Evolutionary conservation across 2,797 vertebrate species (phyloP).

Genomic region (Choloepus didactylus): DNA sequence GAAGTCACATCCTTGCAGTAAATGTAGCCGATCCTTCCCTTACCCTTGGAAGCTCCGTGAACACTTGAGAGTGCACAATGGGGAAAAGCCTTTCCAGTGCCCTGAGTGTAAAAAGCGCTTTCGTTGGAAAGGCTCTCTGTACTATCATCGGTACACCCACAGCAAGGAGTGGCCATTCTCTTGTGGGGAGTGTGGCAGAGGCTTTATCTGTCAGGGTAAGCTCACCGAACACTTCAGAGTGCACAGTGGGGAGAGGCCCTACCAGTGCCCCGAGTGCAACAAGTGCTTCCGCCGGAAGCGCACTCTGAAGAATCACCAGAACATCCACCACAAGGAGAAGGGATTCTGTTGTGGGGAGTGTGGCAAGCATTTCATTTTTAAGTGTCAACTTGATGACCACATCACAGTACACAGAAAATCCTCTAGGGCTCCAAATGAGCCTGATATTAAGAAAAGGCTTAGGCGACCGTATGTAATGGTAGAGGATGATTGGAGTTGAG

Average conservation of each 20-base stretch:
- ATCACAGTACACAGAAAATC: slow-evolving; percentile 49
- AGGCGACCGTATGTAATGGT: slow-evolving; percentile 76
- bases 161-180: background rate
- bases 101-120: too few relatives aligned
- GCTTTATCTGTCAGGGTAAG: background rate
- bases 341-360: slow-evolving; percentile 74
- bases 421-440: background rate
- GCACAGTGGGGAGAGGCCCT: background rate
- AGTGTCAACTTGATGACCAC: slow-evolving; percentile 52
- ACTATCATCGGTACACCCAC: background rate
- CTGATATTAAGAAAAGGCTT: slow-evolving; percentile 56
- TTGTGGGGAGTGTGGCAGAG: background rate
- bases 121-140: background rate
- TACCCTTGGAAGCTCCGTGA: too few relatives aligned
- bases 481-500: slow-evolving; percentile 81
- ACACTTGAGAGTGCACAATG: too few relatives aligned
- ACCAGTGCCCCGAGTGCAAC: slow-evolving; percentile 14
- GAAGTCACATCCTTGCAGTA: background rate
- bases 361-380: slow-evolving; percentile 78
- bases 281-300: slow-evolving; percentile 78
- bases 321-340: slow-evolving; percentile 77
- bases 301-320: slow-evolving; percentile 80
- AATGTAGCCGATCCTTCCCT: too few relatives aligned
- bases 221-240: background rate
- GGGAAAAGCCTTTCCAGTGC: too few relatives aligned